Conservation (phyloP, 1,140 invertebrate species). For the Drosophila pachea region DNA sequence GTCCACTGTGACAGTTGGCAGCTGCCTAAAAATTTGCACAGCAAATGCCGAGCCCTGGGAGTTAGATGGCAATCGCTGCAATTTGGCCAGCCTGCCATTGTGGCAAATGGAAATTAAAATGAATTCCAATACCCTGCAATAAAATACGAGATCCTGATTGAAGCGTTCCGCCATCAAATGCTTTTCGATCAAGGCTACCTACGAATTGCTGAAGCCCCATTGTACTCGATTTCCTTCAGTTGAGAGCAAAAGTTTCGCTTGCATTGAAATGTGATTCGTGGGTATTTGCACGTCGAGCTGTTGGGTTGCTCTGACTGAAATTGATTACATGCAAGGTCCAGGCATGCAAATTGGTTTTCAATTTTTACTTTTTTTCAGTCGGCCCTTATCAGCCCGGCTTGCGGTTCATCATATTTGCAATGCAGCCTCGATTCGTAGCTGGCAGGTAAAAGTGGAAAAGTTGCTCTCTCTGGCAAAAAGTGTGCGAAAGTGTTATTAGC, state of each 20-base stretch:
- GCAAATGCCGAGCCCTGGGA: constrained; percentile 60
- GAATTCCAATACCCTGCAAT: constrained; percentile 27
- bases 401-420: constrained; percentile 52
- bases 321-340: constrained; percentile 19
- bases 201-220: no score
- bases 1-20: constrained; percentile 69
- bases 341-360: constrained; percentile 31
- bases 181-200: no score
- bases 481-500: constrained; percentile 71
- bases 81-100: constrained; percentile 59
- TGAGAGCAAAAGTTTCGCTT: background rate
- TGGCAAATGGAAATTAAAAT: constrained; percentile 73
- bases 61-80: constrained; percentile 65
- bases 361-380: background rate
- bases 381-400: constrained; percentile 9
- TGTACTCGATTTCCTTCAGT: background rate
- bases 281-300: background rate
- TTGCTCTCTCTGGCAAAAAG: constrained; percentile 45
- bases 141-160: background rate
- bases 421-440: background rate
- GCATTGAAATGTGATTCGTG: background rate
- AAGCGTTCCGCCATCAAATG: no score
- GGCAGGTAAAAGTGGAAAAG: constrained; percentile 16
- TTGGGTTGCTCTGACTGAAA: background rate
- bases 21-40: constrained; percentile 66